These are phyloP conservation scores for Thera obeliscata DNA, from an alignment of 2,888 invertebrate species.

Conservation along the genomic window DNA sequence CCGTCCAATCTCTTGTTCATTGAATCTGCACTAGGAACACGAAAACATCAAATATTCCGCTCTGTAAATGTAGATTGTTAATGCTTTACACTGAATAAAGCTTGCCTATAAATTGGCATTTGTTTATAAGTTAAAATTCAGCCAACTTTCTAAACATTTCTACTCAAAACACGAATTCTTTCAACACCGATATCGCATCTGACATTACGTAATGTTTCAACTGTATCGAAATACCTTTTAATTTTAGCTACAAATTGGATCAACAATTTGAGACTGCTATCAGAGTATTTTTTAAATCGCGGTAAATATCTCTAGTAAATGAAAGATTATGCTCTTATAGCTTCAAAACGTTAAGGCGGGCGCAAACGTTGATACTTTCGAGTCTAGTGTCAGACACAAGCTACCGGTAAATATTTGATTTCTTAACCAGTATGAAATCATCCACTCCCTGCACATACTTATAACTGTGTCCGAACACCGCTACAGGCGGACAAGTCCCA, in stretches of 20 bases:
- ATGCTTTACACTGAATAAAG: background rate
- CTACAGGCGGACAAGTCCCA: too few species aligned
- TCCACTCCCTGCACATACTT: too few species aligned
- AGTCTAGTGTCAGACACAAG: too few species aligned
- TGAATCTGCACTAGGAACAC: constrained; percentile 24
- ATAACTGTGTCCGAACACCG: too few species aligned
- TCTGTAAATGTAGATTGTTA: constrained; percentile 21
- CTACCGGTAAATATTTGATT: too few species aligned
- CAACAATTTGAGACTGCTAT: background rate
- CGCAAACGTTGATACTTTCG: too few species aligned
- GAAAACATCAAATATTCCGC: constrained; percentile 31
- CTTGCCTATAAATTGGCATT: too few species aligned
- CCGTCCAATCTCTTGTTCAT: constrained; percentile 33
- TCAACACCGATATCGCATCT: constrained; percentile 29
- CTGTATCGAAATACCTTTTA: constrained; percentile 19
- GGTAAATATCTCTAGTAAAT: too few species aligned
- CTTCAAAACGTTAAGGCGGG: too few species aligned
- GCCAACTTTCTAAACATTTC: constrained; percentile 37
- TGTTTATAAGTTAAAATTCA: constrained; percentile 19
- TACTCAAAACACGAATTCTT: constrained; percentile 37
- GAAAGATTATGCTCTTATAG: too few species aligned
- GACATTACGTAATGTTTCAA: constrained; percentile 32
- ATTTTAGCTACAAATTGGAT: background rate
- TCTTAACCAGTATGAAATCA: too few species aligned
- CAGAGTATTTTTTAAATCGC: too few species aligned